Evolutionary conservation across 2,888 invertebrate species (phyloP).

Genomic region (Noctua janthina): DNA sequence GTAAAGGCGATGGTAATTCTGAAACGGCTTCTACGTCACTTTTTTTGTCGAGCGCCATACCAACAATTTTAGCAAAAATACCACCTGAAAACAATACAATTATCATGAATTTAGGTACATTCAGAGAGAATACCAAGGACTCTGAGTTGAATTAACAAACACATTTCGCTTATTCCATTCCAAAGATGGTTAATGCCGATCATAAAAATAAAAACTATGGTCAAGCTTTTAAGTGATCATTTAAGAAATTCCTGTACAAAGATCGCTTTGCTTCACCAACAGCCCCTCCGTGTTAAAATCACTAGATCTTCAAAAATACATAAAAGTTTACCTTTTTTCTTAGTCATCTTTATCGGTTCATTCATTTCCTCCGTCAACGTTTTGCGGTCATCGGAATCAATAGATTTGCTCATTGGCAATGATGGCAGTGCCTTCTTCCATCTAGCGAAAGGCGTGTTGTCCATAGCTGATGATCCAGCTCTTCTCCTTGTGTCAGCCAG

Average conservation of each 20-base stretch:
- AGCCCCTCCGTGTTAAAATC: not conserved
- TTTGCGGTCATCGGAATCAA: constrained; percentile 88
- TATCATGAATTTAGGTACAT: not conserved
- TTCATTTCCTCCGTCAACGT: constrained; percentile 76
- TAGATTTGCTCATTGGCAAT: constrained; percentile 90
- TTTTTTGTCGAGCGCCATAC: constrained; percentile 91
- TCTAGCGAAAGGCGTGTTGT: constrained; percentile 91
- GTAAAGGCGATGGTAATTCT: constrained; percentile 76
- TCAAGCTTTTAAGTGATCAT: not conserved
- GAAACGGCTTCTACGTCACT: constrained; percentile 89
- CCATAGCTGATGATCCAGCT: constrained; percentile 90
- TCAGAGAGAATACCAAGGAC: not conserved
- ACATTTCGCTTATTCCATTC: not conserved
- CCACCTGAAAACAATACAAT: constrained; percentile 79
- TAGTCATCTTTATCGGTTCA: constrained; percentile 74
- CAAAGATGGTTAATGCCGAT: not conserved
- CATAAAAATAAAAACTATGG: not conserved
- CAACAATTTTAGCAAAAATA: constrained; percentile 91
- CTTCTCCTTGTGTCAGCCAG: constrained; percentile 93
- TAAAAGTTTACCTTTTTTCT: constrained; percentile 81
- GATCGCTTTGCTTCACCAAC: not conserved
- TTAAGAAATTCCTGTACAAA: not conserved
- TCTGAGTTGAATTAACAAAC: not conserved
- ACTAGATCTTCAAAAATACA: too few relatives aligned
- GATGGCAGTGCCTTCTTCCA: constrained; percentile 93